phyloP scores from a whole-genome alignment of 2,797 vertebrate species.

The Gobio occitaniae region DNA sequence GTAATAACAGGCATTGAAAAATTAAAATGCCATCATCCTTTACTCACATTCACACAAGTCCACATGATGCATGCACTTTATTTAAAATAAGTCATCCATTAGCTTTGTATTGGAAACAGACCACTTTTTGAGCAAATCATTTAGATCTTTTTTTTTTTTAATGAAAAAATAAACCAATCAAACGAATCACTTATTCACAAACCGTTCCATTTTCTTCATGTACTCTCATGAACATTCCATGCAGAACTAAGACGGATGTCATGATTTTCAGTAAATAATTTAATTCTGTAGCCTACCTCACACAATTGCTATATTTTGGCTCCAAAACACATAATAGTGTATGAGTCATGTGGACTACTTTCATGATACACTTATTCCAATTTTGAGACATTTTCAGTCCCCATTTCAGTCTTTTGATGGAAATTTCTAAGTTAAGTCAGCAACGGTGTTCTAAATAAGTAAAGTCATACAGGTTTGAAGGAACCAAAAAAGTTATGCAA shows the following conservation, averaged over 20 bases:
- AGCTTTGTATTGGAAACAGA: neutral
- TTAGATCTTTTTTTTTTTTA: neutral
- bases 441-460: neutral
- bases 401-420: neutral
- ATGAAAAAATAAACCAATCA: neutral
- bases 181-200: neutral
- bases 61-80: neutral
- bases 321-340: neutral
- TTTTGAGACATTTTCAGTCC: neutral
- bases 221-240: neutral
- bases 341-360: neutral
- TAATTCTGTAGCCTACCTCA: neutral
- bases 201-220: neutral
- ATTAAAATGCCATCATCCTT: neutral
- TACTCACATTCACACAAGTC: neutral
- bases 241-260: neutral
- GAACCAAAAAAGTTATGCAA: neutral
- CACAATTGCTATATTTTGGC: no score
- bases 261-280: no score
- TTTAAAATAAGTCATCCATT: neutral
- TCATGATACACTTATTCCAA: neutral
- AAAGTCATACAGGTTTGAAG: neutral
- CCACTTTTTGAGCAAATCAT: no score
- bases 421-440: neutral
- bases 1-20: neutral